Base-by-base conservation (phyloP, 1,140 invertebrate species). In the Heliconius eleuchia region DNA sequence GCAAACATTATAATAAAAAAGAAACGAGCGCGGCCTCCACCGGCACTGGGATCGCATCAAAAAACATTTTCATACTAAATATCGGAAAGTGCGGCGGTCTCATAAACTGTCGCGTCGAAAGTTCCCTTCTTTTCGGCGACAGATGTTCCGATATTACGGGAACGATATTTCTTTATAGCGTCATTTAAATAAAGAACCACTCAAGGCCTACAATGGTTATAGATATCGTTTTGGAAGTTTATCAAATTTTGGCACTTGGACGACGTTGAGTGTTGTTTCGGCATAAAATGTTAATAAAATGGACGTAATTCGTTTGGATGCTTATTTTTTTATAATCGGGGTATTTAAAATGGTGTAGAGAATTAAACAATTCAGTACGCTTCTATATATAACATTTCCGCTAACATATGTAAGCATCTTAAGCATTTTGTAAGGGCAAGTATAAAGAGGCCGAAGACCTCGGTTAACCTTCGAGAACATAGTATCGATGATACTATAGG, bases 181-280 rank as follows among this genome's bases (percentile, higher is more conserved):
- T 87, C 87, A 94, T 94, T 94, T 94, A 92, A 94, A 92, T 92
- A 92, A 92, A 89, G 89, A 91, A 85, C 87, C 89, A 86, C 85
- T 90, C 83, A 88, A 84, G 86, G 78, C 86, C 79, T 76, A 86
- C 84, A 88, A 86, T 86, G 85, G 84, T 87, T 88, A 83, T 85
- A 83, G 88, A 80, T 85, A 84, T 84, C 83, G 83, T 81, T 85
- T 37, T 84, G 71, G 82, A 87, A 89, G 82, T 89, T 87, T 88
- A 88, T 89, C 86, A 87, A 88, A 74, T 42, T 81, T 81, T 80
- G 74, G 46, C 57, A 39, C 34, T 46, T 42, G 72, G 83, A 66
- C 75, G 78, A 66, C 37, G 72, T 23, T 73, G 72, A 73, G 19
- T 73, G 72, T 42, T 42, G 71, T 72, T 72, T 72, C 71, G 60